Percentiles rank a stretch among this genome's conserved stretches.
These are phyloP conservation scores for Papilio helenus DNA, from an alignment of 1,140 invertebrate genomes.

Conservation along the genomic window DNA sequence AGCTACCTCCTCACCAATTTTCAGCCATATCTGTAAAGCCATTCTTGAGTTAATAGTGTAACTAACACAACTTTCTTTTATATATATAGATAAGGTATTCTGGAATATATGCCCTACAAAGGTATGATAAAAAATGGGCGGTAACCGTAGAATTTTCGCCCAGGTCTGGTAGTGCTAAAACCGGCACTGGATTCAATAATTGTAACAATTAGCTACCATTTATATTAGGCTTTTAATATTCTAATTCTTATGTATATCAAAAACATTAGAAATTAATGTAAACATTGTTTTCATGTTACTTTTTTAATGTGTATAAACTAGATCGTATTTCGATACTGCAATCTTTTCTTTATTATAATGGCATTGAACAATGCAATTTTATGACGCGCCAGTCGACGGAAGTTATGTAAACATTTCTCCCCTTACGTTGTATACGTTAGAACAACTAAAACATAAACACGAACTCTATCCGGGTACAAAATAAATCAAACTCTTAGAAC, in stretches of 20 bases:
- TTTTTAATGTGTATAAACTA: neutral
- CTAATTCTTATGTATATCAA: no score
- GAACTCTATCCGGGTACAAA: constrained; percentile 39
- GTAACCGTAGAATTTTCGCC: no score
- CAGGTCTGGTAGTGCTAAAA: no score
- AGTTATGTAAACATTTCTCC: constrained; percentile 69
- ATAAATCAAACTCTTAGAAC: constrained; percentile 47
- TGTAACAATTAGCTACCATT: no score
- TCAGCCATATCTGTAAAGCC: no score
- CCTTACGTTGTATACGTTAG: constrained; percentile 57
- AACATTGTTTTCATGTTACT: neutral
- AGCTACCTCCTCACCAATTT: no score
- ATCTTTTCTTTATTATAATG: constrained; percentile 59
- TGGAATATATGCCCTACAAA: neutral
- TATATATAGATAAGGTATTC: neutral
- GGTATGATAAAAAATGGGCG: no score
- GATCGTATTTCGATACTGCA: constrained; percentile 32
- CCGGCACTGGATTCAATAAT: no score
- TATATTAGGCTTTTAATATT: no score
- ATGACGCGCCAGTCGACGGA: constrained; percentile 61
- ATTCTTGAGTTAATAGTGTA: no score
- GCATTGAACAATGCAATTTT: constrained; percentile 64
- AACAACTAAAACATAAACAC: constrained; percentile 56
- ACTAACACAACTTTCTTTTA: no score
- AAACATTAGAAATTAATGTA: no score